Evolutionary conservation across 1,140 invertebrate species (phyloP), one percentile per base, ranked within the genome.

Genomic region (Metaphire vulgaris): DNA sequence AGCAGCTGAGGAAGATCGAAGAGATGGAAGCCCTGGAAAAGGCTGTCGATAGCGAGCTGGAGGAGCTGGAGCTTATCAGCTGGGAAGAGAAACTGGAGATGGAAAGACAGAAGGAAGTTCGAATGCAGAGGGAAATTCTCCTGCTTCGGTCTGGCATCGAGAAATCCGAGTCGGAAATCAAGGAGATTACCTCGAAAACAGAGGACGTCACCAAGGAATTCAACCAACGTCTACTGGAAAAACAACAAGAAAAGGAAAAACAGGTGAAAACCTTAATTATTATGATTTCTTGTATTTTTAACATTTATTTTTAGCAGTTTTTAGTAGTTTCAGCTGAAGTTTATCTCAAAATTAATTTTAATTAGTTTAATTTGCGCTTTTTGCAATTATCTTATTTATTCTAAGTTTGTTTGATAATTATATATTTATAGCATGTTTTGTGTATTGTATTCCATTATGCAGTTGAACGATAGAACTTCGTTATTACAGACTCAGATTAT

Each of bases 11-110:
- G n/a, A 71, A 33, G 30, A 6, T 71, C 33, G 69, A 30, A 32
- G 69, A 71, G 30, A 26, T 71, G 6, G 30, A 71, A 16, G 29
- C 69, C 1, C n/a, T n/a, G 28, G 33, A 71, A 2, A 33, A 32
- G 30, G 32, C 29, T n/a, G n/a, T 71, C 0, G 33, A n/a, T 21
- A 32, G 2, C 0, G 69, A 71, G 32, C 69, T 71, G 1, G 69
- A 29, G 33, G 69, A 71, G 33, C 69, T 71, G 15, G 6, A 71
- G 15, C 29, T 71, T 12, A 31, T 71, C 1, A 71, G 69, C 69
- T 71, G 69, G 69, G 33, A 71, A 21, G 69, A 71, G 6, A 71
- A 71, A 16, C 69, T 71, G 30, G 30, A 71, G n/a, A 28, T 71
- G 1, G 69, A 71, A 33, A 28, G 32, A 32, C 33, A 30, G 30